Evolutionary conservation across 2,888 invertebrate genomes (phyloP), one percentile per base, ranked within the genome.

Genomic region (Anarsia innoxiella): DNA sequence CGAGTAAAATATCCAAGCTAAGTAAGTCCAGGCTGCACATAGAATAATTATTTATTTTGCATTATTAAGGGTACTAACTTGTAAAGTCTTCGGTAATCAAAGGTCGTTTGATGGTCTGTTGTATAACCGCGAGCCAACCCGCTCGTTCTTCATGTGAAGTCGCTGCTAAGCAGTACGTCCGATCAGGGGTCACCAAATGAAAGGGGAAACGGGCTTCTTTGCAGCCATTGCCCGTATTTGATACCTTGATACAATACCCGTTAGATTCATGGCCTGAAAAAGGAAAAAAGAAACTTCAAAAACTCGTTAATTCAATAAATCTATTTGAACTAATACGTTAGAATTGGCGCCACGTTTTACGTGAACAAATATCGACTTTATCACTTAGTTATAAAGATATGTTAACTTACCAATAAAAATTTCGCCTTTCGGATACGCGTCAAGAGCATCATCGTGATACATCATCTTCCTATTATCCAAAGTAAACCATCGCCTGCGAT

Each of bases 401-500:
- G 6, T 14, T 12, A 12, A 55, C 70, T 86, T 67, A 64, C 95
- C 95, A 49, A 96, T 80, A 72, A 95, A 95, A 51, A 96, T 93
- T 83, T 96, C 95, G 32, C 95, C 95, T 76, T 95, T 95, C 0
- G 96, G 94, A 77, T 93, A 92, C 2, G 95, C 93, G 60, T 94
- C 94, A 66, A 95, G 76, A 1, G 93, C 92, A 58, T 94, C 93
- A 60, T 94, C 93, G 57, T 95, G 94, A 61, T 96, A 96, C 94
- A 95, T 95, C n/a, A 96, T 83, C 67, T 95, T 95, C 46, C 96
- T 88, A 56, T 93, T 91, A 54, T 95, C 95, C 28, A 96, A 71
- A 0, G 94, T 94, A 67, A 95, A 95, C 96, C 96, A 96, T 31
- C 96, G 80, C 50, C 92, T 90, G 49, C 93, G 90, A 63, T 93